Evolutionary conservation across 2,113 vertebrate species (phyloP).

Genomic region (Malurus cyaneus): DNA sequence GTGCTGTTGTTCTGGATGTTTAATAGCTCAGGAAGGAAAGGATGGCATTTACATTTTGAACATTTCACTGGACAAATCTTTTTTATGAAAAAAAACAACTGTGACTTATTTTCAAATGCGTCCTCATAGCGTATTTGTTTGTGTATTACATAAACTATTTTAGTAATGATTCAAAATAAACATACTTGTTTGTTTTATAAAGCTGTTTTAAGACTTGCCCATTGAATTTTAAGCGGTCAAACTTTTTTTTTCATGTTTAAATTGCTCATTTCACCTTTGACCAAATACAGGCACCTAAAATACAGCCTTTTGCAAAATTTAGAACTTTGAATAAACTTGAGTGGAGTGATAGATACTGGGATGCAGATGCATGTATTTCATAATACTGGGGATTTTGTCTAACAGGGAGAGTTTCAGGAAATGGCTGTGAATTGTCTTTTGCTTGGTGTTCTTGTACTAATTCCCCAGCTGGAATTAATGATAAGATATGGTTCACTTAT

Average conservation of each 20-base stretch:
- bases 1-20: conserved; percentile 44
- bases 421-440: neutral
- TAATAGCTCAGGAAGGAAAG: conserved; percentile 61
- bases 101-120: conserved; percentile 33
- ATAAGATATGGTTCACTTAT: conserved; percentile 27
- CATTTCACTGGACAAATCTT: conserved; percentile 63
- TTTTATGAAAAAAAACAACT: conserved; percentile 20
- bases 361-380: neutral
- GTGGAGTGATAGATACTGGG: neutral
- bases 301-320: neutral
- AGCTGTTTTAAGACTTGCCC: neutral
- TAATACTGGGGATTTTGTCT: neutral
- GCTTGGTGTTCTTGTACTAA: neutral
- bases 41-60: conserved; percentile 57
- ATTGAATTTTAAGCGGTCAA: neutral
- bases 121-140: conserved; percentile 49
- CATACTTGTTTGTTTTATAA: conserved; percentile 52
- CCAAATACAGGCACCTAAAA: neutral
- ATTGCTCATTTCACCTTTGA: neutral
- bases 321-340: neutral
- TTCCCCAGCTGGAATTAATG: conserved; percentile 12
- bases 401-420: neutral
- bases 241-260: neutral
- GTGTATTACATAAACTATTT: conserved; percentile 68
- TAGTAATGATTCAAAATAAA: conserved; percentile 75